Percentiles rank a stretch among this genome's conserved stretches.
phyloP scores from a whole-genome alignment of 2,113 vertebrate genomes.

The human (Homo sapiens) region DNA sequence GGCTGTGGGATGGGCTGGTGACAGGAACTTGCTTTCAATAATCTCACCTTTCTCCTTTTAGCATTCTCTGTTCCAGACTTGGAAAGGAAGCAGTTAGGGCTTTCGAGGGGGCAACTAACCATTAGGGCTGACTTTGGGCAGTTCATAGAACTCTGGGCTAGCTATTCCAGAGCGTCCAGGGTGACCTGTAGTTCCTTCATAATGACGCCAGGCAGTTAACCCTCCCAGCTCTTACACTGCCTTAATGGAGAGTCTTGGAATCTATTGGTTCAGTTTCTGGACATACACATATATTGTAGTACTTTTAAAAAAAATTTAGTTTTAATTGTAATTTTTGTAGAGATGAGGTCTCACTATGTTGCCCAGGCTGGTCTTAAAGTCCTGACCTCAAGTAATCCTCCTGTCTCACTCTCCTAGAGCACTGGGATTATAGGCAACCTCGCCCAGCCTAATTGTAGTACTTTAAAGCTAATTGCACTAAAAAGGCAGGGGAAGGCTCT shows the following conservation, averaged over 20 bases:
- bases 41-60: neutral
- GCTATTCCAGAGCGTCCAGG: neutral
- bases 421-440: too few relatives aligned
- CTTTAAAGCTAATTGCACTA: neutral
- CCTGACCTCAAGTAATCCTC: too few relatives aligned
- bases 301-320: neutral
- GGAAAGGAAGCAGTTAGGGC: neutral
- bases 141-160: too few relatives aligned
- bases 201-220: neutral
- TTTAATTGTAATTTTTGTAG: too few relatives aligned
- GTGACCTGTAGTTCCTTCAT: neutral
- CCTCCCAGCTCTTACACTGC: neutral
- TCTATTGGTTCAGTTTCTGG: neutral
- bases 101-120: neutral
- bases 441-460: neutral
- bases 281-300: neutral
- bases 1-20: neutral
- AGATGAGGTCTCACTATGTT: too few relatives aligned
- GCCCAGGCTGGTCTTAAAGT: too few relatives aligned
- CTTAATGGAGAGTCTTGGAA: neutral
- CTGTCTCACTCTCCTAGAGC: too few relatives aligned
- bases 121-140: neutral
- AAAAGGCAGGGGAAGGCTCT: neutral
- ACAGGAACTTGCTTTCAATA: neutral
- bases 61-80: neutral